Evolutionary conservation across 2,888 invertebrate species (phyloP), one percentile per base, ranked within the genome.

Genomic region (Sialis fuliginosa): DNA sequence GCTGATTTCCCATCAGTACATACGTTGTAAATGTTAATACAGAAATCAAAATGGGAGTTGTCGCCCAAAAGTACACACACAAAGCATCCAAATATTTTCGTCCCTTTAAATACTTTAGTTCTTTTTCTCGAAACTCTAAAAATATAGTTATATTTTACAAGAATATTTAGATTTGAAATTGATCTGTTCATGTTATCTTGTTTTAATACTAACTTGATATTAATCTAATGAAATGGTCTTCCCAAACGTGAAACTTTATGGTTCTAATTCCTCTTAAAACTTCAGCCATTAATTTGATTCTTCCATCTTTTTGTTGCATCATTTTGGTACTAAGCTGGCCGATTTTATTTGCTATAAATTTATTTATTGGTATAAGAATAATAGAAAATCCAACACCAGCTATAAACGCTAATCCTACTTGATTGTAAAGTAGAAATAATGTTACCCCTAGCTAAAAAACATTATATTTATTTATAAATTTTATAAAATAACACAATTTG

Each of bases 51-150:
- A 96, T 88, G 0, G 97, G 97, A 6, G 96, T 96, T 1, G 92
- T 91, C 0, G 97, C 97, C 97, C 97, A 98, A 63, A 98, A 85
- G 62, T 91, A 97, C 9, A 98, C 97, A 66, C 97, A 98, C 50
- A 93, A 67, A 1, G 97, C 97, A 68, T 98, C 97, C 53, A 98
- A 66, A 65, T 96, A 97, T 69, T 98, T 97, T 50, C 93, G 74
- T 6, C 82, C 80, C 53, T 81, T 80, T 48, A 95, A 65, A 61
- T 81, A 84, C 48, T 75, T 74, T 44, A 95, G 61, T 68, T 95
- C 93, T 40, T 69, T 67, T 13, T 67, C 67, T 43, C 87, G 74
- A 12, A 77, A 65, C 54, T 72, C 83, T 84, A 57, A 45, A 62
- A 60, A 52, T 41, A 47, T 39, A 48, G 39, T 10, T 10, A 37